Base-by-base conservation (phyloP, 1,140 invertebrate species). In the Pseudobourletiella spinata region DNA sequence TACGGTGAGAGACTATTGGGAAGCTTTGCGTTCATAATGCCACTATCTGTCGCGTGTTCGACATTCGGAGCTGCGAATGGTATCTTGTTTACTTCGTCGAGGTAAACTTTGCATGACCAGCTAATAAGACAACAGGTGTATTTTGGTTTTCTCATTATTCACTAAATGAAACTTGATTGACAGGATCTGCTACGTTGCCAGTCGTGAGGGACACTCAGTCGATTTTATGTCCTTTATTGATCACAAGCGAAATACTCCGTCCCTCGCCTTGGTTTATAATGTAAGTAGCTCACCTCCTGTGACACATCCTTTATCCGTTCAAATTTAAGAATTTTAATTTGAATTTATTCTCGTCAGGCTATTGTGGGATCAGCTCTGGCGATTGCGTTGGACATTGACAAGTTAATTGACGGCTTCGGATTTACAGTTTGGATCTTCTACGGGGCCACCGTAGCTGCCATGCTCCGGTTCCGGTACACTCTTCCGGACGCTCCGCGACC, bases 391-490 rank as follows among this genome's bases (percentile, higher is more conserved):
- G 89, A 89, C 63, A 95, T 95, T 61, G 86, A 88, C 72, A 89
- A 86, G 16, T 76, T 95, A 63, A 95, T 96, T 71, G 90, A 94
- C 73, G 93, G 95, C 81, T 95, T 96, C 79, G 92, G 89, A 71
- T 95, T 96, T 74, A 89, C 90, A 42, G 89, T 89, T 2, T 96
- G 91, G 92, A 89, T 95, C 71, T 95, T 95, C 78, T 95, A 95
- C 74, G 91, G 90, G 22, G 85, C 89, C 63, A 83, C 89, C 2
- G 92, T 94, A 87, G 71, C 91, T 32, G 87, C 90, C 3, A 76
- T 96, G 16, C 82, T 96, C 67, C 86, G 93, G 14, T 88, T 95
- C 84, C 78, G 91, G 71, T 84, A 81, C 71, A 93, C 87, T 57
- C 86, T 87, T 76, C 89, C 88, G 57, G 86, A 92, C 75, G 85